These are phyloP conservation scores for Podiceps cristatus DNA, from an alignment of 2,113 vertebrate species.

Conservation along the genomic window DNA sequence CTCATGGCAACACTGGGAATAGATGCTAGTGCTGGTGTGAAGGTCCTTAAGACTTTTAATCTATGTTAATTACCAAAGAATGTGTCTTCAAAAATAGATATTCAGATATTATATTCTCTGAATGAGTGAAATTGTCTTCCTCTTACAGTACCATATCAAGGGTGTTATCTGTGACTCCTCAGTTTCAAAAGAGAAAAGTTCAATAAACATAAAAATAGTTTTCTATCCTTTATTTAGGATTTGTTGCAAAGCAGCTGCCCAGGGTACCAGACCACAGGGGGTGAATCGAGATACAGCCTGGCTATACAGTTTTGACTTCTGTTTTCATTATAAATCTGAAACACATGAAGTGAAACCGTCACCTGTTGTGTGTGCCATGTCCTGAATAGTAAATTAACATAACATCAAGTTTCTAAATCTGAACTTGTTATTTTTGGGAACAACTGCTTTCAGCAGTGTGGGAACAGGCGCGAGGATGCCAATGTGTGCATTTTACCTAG, in stretches of 20 bases:
- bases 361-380: not conserved
- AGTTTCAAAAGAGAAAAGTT: not conserved
- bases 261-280: not conserved
- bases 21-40: not conserved
- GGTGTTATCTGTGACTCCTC: not conserved
- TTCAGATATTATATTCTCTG: not conserved
- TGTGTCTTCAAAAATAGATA: not conserved
- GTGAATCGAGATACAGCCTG: not conserved
- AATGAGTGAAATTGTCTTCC: not conserved
- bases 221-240: not conserved
- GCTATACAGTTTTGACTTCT: not conserved
- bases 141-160: not conserved
- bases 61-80: not conserved
- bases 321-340: not conserved
- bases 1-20: not conserved
- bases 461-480: not conserved
- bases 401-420: not conserved
- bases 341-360: not conserved
- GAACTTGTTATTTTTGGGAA: not conserved
- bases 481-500: rapidly evolving
- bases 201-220: not conserved
- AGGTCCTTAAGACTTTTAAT: not conserved
- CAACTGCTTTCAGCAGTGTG: not conserved
- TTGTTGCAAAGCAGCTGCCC: not conserved
- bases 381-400: not conserved